Percentiles rank a stretch among this genome's conserved stretches.
phyloP scores from a whole-genome alignment of 2,113 vertebrate species.

The Barbus barbus region DNA sequence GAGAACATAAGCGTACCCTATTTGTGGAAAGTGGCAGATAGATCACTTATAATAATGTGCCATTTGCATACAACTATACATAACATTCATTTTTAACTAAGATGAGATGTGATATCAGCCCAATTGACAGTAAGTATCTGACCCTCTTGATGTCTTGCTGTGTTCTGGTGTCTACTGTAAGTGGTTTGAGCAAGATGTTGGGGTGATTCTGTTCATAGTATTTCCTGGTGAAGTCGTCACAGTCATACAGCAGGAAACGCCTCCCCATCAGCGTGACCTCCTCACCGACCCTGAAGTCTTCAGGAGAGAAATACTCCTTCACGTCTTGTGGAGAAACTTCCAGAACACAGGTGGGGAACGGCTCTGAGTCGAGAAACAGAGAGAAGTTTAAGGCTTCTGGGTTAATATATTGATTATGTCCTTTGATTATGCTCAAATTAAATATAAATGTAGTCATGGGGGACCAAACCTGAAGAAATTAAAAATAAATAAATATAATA shows the following conservation, averaged over 20 bases:
- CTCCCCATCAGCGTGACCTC: slow-evolving; percentile 81
- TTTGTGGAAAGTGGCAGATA: too few relatives aligned
- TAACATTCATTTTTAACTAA: neutral
- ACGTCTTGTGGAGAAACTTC: slow-evolving; percentile 88
- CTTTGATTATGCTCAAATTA: neutral
- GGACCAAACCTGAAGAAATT: neutral
- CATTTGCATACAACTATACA: too few relatives aligned
- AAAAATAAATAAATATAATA: neutral
- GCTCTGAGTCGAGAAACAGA: slow-evolving; percentile 68
- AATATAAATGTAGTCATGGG: neutral
- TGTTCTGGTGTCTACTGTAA: slow-evolving; percentile 68
- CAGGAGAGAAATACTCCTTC: slow-evolving; percentile 84
- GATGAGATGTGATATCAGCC: neutral
- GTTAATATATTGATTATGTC: too few relatives aligned
- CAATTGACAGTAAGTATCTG: neutral
- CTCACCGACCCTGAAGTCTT: slow-evolving; percentile 87
- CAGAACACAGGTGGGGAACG: slow-evolving; percentile 86
- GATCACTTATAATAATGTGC: too few relatives aligned
- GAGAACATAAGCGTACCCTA: too few relatives aligned
- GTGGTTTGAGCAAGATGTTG: slow-evolving; percentile 73
- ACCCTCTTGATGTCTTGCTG: slow-evolving; percentile 57
- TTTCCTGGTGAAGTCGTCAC: slow-evolving; percentile 84
- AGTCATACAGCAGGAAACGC: slow-evolving; percentile 86
- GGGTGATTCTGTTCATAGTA: slow-evolving; percentile 83
- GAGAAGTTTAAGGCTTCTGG: neutral